Evolutionary conservation across 2,797 vertebrate genomes (phyloP), one percentile per base, ranked within the genome.

Genomic region (Enteromius trimaculatus): DNA sequence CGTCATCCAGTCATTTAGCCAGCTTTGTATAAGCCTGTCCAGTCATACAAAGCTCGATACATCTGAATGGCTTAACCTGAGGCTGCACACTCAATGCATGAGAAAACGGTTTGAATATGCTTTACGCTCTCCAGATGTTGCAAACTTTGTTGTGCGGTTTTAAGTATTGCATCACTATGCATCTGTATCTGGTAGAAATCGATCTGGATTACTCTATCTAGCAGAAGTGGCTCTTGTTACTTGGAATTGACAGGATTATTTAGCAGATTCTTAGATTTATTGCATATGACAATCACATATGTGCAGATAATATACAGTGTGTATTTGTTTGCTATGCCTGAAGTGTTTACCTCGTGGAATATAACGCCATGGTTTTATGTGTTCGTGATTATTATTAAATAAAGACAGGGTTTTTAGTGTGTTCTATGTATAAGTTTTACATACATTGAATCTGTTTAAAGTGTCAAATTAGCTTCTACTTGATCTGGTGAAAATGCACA

Each of bases 401-500:
- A 64, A 37, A 49, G 5, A 80, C 16, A 58, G 47, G n/a, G 10
- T 69, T 64, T 66, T 77, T 62, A 53, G 19, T 55, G 49, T 65
- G 29, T 16, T 82, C 6, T 75, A 16, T 76, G 49, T 82, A 55
- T 49, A n/a, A 31, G 16, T 71, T 58, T 37, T 62, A 42, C 21
- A 71, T 53, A 44, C 42, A 65, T 17, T 26, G 6, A 55, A 58
- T 7, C 51, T 82, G 64, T 80, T 47, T 39, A 62, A 76, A 64
- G 71, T 79, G 75, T 74, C 69, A 53, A 66, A 49, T 81, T 74
- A n/a, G 58, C 29, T 78, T 37, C 13, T 64, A 21, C 51, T 39
- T 86, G 62, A 77, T 82, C 82, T 84, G 77, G 60, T 83, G 64
- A 75, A 74, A 90, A 92, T 88, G 90, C 87, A 91, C 88, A 90